Percentiles rank a stretch among this genome's conserved stretches.
phyloP scores from a whole-genome alignment of 2,888 invertebrate species.

The Drosophila demipolita region DNA sequence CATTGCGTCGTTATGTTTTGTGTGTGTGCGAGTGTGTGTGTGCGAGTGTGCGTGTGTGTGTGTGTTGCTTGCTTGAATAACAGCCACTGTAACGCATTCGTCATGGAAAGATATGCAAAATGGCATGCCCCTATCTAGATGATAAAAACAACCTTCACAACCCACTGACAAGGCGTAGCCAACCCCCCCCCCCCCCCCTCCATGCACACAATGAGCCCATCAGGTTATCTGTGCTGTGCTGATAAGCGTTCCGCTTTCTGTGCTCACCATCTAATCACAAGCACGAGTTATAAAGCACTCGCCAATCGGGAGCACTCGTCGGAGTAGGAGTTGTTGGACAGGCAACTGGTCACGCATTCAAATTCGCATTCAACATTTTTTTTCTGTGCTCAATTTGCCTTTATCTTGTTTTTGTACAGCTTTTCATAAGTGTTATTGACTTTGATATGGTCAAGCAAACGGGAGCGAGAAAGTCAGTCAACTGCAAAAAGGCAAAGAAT shows the following conservation, averaged over 20 bases:
- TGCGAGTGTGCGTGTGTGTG: constrained; percentile 1
- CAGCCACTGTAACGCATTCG: constrained; percentile 64
- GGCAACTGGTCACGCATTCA: constrained; percentile 40
- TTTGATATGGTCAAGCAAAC: constrained; percentile 29
- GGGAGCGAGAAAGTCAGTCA: constrained; percentile 7
- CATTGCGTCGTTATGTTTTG: constrained; percentile 48
- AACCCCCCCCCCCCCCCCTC: neutral
- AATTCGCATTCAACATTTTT: constrained; percentile 27
- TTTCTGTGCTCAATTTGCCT: constrained; percentile 16
- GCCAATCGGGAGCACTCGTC: constrained; percentile 16
- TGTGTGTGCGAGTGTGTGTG: constrained; percentile 6
- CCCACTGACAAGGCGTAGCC: constrained; percentile 7
- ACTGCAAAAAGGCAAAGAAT: constrained; percentile 17
- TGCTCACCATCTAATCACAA: constrained; percentile 55
- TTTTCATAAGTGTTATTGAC: constrained; percentile 71
- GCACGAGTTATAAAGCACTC: constrained; percentile 68
- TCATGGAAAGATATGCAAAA: constrained; percentile 77
- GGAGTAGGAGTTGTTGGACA: neutral
- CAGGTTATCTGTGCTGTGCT: constrained; percentile 19
- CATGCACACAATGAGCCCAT: neutral
- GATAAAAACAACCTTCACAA: constrained; percentile 56
- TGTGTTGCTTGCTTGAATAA: constrained; percentile 39
- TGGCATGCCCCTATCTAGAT: constrained; percentile 72
- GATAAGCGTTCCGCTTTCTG: constrained; percentile 52
- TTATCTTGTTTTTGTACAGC: constrained; percentile 2